These are phyloP conservation scores for Autographa gamma DNA, from an alignment of 2,888 invertebrate species.

Conservation along the genomic window DNA sequence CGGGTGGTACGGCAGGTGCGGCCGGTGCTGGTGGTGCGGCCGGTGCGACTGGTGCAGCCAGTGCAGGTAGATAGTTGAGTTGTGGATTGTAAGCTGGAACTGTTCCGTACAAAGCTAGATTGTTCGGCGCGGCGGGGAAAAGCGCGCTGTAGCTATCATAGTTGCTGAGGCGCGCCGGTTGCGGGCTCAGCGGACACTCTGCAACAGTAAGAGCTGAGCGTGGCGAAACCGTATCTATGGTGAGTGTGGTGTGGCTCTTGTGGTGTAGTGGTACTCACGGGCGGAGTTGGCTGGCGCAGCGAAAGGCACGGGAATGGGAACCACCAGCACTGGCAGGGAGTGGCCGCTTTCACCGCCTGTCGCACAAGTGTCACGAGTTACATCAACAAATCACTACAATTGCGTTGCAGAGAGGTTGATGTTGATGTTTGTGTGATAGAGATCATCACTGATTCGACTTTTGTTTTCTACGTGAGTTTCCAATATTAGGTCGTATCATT, in stretches of 20 bases:
- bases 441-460: no score
- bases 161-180: background rate
- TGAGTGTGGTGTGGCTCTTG: background rate
- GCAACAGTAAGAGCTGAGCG: slow-evolving; percentile 14
- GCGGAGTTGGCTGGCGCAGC: slow-evolving; percentile 2
- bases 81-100: background rate
- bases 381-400: no score
- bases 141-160: background rate
- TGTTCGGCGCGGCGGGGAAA: background rate
- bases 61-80: background rate
- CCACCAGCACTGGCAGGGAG: slow-evolving; percentile 65
- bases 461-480: no score
- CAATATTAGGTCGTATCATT: no score
- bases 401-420: no score
- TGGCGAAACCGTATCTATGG: background rate
- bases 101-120: background rate
- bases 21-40: no score
- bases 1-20: no score
- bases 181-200: slow-evolving; percentile 27
- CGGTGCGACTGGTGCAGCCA: no score
- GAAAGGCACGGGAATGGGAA: slow-evolving; percentile 63
- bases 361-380: background rate
- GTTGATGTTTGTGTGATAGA: no score
- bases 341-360: slow-evolving; percentile 14
- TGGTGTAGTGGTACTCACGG: slow-evolving; percentile 18